phyloP scores from a whole-genome alignment of 2,888 invertebrate genomes.

The Alloscopus bannaensis region DNA sequence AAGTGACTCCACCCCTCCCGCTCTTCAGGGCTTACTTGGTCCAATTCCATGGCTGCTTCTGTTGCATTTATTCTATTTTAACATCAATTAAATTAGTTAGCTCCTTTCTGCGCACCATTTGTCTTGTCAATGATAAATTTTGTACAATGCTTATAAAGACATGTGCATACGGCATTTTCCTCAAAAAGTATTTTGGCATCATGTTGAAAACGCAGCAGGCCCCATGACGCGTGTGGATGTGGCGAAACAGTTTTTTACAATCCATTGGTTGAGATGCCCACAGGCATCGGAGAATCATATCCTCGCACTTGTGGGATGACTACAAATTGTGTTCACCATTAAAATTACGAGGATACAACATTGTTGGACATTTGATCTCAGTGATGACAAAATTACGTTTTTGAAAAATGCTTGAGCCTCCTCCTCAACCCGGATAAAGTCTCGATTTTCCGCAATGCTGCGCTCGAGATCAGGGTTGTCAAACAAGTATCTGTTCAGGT shows the following conservation, averaged over 20 bases:
- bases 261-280: conserved; percentile 20
- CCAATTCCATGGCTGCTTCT: background rate
- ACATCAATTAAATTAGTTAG: background rate
- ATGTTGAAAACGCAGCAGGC: conserved; percentile 47
- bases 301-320: conserved; percentile 15
- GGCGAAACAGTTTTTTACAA: conserved; percentile 18
- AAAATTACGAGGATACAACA: no score
- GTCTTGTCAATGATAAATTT: background rate
- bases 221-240: conserved; percentile 23
- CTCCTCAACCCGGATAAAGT: background rate
- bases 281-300: conserved; percentile 53
- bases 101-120: background rate
- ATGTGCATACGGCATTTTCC: conserved; percentile 11
- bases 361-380: no score
- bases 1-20: conserved; percentile 25
- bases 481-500: no score
- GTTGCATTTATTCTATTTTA: background rate
- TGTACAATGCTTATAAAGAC: background rate
- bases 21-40: background rate
- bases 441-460: no score
- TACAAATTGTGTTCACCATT: no score
- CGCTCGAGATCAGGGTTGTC: no score
- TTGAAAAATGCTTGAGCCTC: background rate
- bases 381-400: no score
- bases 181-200: conserved; percentile 33